These are phyloP conservation scores for Melieria crassipennis DNA, from an alignment of 2,888 invertebrate species.

Conservation along the genomic window DNA sequence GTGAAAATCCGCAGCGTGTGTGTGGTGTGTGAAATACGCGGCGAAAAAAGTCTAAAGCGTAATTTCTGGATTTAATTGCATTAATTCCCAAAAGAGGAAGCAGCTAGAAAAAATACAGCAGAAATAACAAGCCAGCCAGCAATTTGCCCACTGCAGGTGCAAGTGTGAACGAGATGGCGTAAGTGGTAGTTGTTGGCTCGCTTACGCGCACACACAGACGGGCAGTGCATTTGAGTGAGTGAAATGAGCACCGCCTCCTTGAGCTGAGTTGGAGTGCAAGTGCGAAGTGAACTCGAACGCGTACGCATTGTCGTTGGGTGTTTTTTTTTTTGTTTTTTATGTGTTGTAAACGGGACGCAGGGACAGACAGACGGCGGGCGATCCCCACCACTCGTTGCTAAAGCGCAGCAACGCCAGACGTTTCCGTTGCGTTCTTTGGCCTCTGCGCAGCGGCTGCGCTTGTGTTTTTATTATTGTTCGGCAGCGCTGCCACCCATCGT, in stretches of 20 bases:
- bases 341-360: constrained; percentile 12
- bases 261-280: background rate
- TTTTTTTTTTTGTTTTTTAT: constrained; percentile 5
- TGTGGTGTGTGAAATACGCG: too few species aligned
- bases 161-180: constrained; percentile 10
- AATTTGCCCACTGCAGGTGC: background rate
- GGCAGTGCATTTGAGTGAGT: constrained; percentile 35
- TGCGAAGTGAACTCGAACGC: too few species aligned
- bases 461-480: constrained; percentile 15
- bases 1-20: too few species aligned
- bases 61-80: constrained; percentile 8
- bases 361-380: constrained; percentile 4
- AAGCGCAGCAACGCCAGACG: background rate
- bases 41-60: too few species aligned
- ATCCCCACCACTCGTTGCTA: too few species aligned
- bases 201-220: background rate
- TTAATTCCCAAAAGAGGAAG: constrained; percentile 24
- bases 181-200: background rate
- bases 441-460: background rate
- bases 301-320: too few species aligned
- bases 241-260: constrained; percentile 35
- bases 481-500: constrained; percentile 17
- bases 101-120: background rate
- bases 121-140: constrained; percentile 8
- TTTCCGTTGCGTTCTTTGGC: background rate